Evolutionary conservation across 1,140 invertebrate species (phyloP).

Genomic region (Proctacanthus coquilletti): DNA sequence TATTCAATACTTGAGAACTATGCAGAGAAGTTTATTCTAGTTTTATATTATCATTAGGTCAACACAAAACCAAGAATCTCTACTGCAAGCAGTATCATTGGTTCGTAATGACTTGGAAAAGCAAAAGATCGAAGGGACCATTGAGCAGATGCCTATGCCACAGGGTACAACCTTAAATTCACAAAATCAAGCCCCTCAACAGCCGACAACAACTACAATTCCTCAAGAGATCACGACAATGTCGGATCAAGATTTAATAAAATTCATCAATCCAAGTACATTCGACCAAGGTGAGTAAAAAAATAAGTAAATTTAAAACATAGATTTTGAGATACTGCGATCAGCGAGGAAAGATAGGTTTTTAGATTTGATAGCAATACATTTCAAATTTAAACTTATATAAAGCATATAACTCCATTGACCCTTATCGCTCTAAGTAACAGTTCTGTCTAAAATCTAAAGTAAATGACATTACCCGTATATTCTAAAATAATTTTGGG

Average conservation of each 20-base stretch:
- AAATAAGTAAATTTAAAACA: no score
- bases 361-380: no score
- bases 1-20: background rate
- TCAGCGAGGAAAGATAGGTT: no score
- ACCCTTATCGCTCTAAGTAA: no score
- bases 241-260: conserved; percentile 69
- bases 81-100: conserved; percentile 4
- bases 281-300: conserved; percentile 56
- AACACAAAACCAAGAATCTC: conserved; percentile 4
- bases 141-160: conserved; percentile 9
- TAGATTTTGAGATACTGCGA: no score
- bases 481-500: no score
- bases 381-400: no score
- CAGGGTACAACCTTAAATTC: conserved; percentile 9
- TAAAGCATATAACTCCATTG: no score
- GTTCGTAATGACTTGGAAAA: conserved; percentile 1
- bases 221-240: conserved; percentile 60
- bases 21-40: background rate
- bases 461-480: no score
- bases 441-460: no score
- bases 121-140: background rate
- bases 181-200: conserved; percentile 1
- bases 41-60: conserved; percentile 1
- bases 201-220: conserved; percentile 33
- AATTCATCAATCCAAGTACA: conserved; percentile 71